Base-by-base conservation (phyloP, 2,888 invertebrate genomes). In the Drosophila atroscutellata region DNA sequence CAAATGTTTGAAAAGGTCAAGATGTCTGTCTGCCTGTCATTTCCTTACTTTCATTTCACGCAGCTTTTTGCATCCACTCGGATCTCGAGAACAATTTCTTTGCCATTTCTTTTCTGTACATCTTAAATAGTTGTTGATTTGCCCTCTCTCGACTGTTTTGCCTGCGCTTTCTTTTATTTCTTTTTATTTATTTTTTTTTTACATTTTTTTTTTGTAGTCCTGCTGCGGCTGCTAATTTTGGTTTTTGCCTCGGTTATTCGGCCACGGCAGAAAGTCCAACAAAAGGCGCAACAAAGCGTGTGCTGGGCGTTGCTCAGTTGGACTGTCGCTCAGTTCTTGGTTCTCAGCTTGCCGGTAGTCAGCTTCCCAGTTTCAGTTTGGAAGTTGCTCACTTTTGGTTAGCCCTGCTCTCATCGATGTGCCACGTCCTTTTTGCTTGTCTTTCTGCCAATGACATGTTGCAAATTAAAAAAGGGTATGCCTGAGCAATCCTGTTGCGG, bases 371-470 rank as follows among this genome's bases (percentile, higher is more conserved):
- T 36, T 18, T 18, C 11, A 39, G 36, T 49, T 39, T 37, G 2
- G 6, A 26, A 11, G 58, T n/a, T 60, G 37, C 63, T 47, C 61
- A 45, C 49, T 62, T 64, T 58, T 32, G 72, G 59, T 54, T 56
- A 49, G 63, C 60, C 50, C 34, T 24, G 34, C 70, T 65, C 50
- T 74, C 68, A 72, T 82, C 80, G 80, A 80, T 71, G 84, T 63
- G 73, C 55, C 77, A 63, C 65, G 75, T 83, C 89, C 90, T 79
- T 86, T 86, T 89, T 75, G 81, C 84, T 79, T 83, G 86, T 88
- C 86, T 83, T 90, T 86, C 86, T 86, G 86, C 81, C 90, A 86
- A 90, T 86, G 86, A 86, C 90, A 86, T 86, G 86, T 90, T 90
- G 87, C 86, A 86, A 86, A 86, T 90, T 86, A 86, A 86, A 86